Conservation (phyloP, 2,113 vertebrate genomes). For the Corythornis cristatus region DNA sequence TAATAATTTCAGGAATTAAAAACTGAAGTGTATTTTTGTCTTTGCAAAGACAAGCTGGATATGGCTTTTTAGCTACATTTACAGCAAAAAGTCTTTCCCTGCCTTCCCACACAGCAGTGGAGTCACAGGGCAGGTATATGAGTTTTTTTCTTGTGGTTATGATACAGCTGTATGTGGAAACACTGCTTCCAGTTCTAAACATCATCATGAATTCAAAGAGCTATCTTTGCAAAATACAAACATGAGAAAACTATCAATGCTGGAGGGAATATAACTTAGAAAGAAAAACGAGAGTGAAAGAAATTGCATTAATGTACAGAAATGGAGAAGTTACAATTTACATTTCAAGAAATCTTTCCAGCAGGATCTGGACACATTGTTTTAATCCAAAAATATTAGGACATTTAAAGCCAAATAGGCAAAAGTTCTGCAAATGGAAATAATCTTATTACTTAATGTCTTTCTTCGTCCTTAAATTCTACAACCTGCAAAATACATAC, state of each 20-base stretch:
- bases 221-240: background rate
- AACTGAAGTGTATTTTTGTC: background rate
- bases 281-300: background rate
- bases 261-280: background rate
- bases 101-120: background rate
- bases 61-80: background rate
- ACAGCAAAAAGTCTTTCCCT: background rate
- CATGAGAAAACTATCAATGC: background rate
- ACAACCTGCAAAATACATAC: background rate
- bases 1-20: background rate
- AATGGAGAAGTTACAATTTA: background rate
- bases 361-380: background rate
- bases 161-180: background rate
- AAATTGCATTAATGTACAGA: background rate
- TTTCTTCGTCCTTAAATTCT: background rate
- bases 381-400: background rate
- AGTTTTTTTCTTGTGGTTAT: background rate
- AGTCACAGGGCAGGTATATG: background rate
- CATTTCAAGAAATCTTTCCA: background rate
- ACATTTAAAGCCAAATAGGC: background rate
- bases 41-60: background rate
- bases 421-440: background rate
- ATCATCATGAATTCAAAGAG: background rate
- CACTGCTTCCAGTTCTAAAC: background rate
- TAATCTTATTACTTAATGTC: background rate